Evolutionary conservation across 2,797 vertebrate species (phyloP).

Genomic region (Syngnathus rostellatus): DNA sequence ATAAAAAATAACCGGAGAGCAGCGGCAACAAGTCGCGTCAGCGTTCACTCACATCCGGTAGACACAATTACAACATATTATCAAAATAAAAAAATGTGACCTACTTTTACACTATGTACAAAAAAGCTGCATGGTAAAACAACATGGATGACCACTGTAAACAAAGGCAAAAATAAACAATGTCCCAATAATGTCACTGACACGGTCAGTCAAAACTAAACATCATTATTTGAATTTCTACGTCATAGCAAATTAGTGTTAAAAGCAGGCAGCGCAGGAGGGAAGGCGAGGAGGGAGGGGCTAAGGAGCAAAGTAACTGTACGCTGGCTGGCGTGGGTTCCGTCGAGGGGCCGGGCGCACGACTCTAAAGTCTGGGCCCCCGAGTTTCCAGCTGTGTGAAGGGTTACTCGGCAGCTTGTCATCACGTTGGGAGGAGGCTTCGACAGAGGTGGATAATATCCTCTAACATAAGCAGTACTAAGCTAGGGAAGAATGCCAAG

Average conservation of each 20-base stretch:
- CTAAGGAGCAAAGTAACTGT: slow-evolving; percentile 41
- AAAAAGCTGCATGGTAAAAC: too few species aligned
- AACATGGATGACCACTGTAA: neutral
- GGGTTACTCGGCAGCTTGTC: slow-evolving; percentile 61
- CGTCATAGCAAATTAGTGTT: neutral
- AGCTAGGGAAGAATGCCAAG: slow-evolving; percentile 8
- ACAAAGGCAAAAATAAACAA: neutral
- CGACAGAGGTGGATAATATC: slow-evolving; percentile 41
- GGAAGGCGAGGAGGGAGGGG: slow-evolving; percentile 25
- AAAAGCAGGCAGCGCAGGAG: slow-evolving; percentile 20
- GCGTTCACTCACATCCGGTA: too few species aligned
- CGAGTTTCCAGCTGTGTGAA: slow-evolving; percentile 59
- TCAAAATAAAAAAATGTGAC: too few species aligned
- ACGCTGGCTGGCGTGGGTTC: slow-evolving; percentile 35
- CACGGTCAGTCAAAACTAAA: neutral
- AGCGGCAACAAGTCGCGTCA: too few species aligned
- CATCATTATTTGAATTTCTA: neutral
- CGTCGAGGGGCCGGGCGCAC: slow-evolving; percentile 37
- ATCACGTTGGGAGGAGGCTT: slow-evolving; percentile 61
- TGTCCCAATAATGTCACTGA: neutral
- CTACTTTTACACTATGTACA: too few species aligned
- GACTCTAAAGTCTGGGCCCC: slow-evolving; percentile 54
- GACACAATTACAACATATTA: too few species aligned
- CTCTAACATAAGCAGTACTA: slow-evolving; percentile 31
- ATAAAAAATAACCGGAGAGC: too few species aligned